These are phyloP conservation scores for Leptinotarsa rubiginosa DNA, from an alignment of 2,888 invertebrate species.

Conservation along the genomic window DNA sequence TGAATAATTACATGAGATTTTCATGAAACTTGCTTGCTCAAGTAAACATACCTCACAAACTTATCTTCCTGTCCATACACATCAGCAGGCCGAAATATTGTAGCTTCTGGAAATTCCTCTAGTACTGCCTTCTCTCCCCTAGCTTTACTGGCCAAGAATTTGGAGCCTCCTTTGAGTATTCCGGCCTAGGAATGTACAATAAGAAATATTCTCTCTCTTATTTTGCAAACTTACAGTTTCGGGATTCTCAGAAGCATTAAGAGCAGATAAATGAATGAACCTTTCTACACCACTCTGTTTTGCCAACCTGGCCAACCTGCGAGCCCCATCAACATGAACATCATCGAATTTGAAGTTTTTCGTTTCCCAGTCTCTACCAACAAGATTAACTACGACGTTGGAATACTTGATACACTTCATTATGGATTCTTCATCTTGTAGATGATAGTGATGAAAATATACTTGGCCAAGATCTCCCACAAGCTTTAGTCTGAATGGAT, in stretches of 20 bases:
- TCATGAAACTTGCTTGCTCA: neutral
- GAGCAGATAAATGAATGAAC: conserved; percentile 90
- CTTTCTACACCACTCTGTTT: conserved; percentile 86
- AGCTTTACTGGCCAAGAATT: conserved; percentile 82
- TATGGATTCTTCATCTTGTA: conserved; percentile 89
- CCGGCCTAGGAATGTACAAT: conserved; percentile 30
- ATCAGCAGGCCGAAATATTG: conserved; percentile 91
- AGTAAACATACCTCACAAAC: conserved; percentile 74
- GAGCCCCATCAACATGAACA: conserved; percentile 88
- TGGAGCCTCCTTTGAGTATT: conserved; percentile 79
- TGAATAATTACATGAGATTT: too few species aligned
- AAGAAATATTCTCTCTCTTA: neutral
- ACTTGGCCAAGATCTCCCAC: conserved; percentile 96
- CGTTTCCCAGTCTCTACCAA: conserved; percentile 94
- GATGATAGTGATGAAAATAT: conserved; percentile 85
- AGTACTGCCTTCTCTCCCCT: conserved; percentile 90
- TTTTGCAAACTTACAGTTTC: conserved; percentile 66
- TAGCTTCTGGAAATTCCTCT: conserved; percentile 95
- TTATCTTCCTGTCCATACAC: conserved; percentile 92
- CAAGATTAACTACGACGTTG: conserved; percentile 95
- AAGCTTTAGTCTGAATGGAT: conserved; percentile 82
- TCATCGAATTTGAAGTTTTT: conserved; percentile 88
- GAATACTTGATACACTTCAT: conserved; percentile 90
- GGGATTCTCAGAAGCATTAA: conserved; percentile 83
- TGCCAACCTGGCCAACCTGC: conserved; percentile 81